Evolutionary conservation across 2,888 invertebrate genomes (phyloP), one percentile per base, ranked within the genome.

Genomic region (Bruchidius siliquastri): DNA sequence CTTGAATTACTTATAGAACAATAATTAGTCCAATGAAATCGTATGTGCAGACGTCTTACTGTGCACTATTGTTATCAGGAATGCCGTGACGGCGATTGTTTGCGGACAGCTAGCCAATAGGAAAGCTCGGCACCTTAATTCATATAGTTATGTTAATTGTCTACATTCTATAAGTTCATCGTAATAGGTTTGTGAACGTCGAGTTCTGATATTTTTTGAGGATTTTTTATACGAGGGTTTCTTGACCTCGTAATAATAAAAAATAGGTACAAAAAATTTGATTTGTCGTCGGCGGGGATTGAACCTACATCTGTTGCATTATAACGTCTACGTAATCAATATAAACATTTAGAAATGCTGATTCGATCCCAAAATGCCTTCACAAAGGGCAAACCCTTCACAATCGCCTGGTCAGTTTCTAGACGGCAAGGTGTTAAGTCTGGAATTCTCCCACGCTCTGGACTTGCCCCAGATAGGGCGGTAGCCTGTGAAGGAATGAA

Each of bases 361-460:
- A n/a, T n/a, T n/a, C n/a, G n/a, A n/a, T n/a, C n/a, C n/a, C n/a
- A n/a, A n/a, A 3, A 49, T 49, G 1, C 49, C 18, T 13, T 49
- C 18, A 49, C 49, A 49, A 49, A 49, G 18, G 49, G 49, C 49
- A 18, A 49, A 49, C 49, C 49, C 49, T 49, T 49, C 49, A 49
- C 49, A 49, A 49, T 13, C 49, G 1, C 6, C 10, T 49, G 49
- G 49, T 49, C 49, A 49, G 49, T 13, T 18, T 13, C 13, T 3
- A 18, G 18, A 49, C 13, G 49, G 75, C 76, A 77, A 77, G 76
- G 78, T 78, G 78, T 71, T 76, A 75, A 74, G 72, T 75, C 73
- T 75, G n/a, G 70, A 72, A 78, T 77, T 77, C 77, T 78, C 78
- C 78, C 78, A 78, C 78, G 78, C 78, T 75, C 22, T 10, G 26